A percentile compares a stretch with the other conserved stretches of the same genome.
These are phyloP conservation scores for Seira musarum DNA, from an alignment of 2,888 invertebrate genomes.

Conservation along the genomic window DNA sequence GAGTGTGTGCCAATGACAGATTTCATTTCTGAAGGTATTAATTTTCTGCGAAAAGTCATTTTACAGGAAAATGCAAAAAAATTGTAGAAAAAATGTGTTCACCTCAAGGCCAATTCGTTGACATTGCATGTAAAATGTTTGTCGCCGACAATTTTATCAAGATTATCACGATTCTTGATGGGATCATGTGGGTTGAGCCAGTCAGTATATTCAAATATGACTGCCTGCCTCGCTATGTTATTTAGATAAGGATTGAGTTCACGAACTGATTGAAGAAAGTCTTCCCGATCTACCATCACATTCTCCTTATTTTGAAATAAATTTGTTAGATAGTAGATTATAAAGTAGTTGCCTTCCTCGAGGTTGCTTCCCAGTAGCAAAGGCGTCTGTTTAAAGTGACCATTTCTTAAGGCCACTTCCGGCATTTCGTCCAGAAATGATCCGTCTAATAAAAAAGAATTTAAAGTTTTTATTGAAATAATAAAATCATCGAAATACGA, in stretches of 20 bases:
- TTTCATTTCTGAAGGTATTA: background rate
- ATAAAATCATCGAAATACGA: too few species aligned
- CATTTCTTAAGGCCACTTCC: constrained; percentile 78
- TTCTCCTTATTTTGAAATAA: constrained; percentile 84
- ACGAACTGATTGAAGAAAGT: constrained; percentile 84
- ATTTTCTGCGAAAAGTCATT: background rate
- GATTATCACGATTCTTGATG: constrained; percentile 84
- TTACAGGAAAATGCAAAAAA: too few species aligned
- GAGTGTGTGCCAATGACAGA: too few species aligned
- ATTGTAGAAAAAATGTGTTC: background rate
- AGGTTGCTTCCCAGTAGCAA: constrained; percentile 93
- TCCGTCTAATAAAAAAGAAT: constrained; percentile 77
- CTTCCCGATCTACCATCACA: constrained; percentile 84
- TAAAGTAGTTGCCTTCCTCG: constrained; percentile 95
- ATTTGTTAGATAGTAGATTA: constrained; percentile 91
- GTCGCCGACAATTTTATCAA: constrained; percentile 95
- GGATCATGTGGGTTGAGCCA: constrained; percentile 92
- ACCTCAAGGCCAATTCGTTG: constrained; percentile 85
- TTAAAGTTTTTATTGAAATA: background rate
- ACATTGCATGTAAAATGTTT: constrained; percentile 96
- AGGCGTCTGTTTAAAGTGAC: constrained; percentile 93
- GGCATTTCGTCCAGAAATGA: constrained; percentile 91
- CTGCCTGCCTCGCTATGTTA: constrained; percentile 87
- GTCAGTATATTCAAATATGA: constrained; percentile 93
- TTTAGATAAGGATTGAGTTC: constrained; percentile 89